Evolutionary conservation across 1,140 invertebrate species (phyloP).

Genomic region (Drosophila gunungcola): DNA sequence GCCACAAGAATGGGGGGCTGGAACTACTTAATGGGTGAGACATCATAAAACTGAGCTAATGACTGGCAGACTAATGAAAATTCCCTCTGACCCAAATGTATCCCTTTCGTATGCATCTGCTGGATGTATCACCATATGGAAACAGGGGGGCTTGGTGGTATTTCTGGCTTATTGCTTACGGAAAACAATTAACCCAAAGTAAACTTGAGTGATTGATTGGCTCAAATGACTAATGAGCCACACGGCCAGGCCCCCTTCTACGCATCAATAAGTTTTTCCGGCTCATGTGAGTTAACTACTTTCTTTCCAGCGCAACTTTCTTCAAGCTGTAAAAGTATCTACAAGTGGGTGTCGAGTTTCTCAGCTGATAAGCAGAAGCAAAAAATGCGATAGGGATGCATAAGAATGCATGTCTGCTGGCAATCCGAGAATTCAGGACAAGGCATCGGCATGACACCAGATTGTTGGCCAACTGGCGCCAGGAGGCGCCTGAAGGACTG

Average conservation of each 20-base stretch:
- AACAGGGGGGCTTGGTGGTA: conserved; percentile 17
- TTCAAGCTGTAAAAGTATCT: conserved; percentile 12
- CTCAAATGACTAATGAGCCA: conserved; percentile 55
- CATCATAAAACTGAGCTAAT: conserved; percentile 55
- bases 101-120: conserved; percentile 21
- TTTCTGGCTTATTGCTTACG: conserved; percentile 49
- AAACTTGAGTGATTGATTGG: conserved; percentile 63
- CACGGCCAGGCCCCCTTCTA: background rate
- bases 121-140: conserved; percentile 23
- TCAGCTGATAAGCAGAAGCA: conserved; percentile 29
- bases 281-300: conserved; percentile 17
- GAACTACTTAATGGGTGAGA: conserved; percentile 63
- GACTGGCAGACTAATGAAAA: conserved; percentile 74
- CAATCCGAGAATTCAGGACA: conserved; percentile 35
- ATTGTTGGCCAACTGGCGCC: conserved; percentile 66
- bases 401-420: conserved; percentile 26
- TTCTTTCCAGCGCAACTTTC: conserved; percentile 5
- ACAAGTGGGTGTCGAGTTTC: conserved; percentile 35
- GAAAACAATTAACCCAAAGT: conserved; percentile 66
- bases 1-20: conserved; percentile 5
- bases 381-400: conserved; percentile 38
- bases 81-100: conserved; percentile 42
- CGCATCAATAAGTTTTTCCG: conserved; percentile 25
- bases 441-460: conserved; percentile 18
- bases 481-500: conserved; percentile 71